Base-by-base conservation (phyloP, 2,113 vertebrate genomes). In the Perccottus glenii region DNA sequence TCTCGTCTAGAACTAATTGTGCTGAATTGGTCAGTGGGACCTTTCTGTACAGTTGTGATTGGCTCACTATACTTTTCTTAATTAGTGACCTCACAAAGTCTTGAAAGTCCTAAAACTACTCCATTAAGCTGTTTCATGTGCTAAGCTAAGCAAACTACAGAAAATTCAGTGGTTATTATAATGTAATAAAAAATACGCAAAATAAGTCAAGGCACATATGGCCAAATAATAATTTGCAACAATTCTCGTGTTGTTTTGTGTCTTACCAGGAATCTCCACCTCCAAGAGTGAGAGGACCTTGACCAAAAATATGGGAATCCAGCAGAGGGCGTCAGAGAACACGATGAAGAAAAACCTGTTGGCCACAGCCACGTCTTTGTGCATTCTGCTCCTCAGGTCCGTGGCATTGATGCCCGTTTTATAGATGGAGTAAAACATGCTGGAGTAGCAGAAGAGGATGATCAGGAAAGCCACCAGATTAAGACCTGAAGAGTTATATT, bases 281-380 rank as follows among this genome's bases (percentile, higher is more conserved):
- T 89, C 80, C 71, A 94, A 67, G 49, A 93, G 89, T 4, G 91
- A 92, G 16, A 94, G 84, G 11, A 91, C 81, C 89, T 95, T 93
- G 66, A 91, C 87, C 40, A 95, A 71, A 84, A 95, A 95, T 77
- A 93, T 91, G 27, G 81, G 81, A 71, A 96, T 94, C 95, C 96
- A 98, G 92, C 94, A 96, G 93, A 95, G 95, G 92, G 95, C 94
- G 64, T 96, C 93, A 87, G 94, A 95, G 93, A 95, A 93, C 89
- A 94, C 92, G 5, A 92, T 93, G 81, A 93, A 93, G 89, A 95
- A 95, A 77, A 93, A 93, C 51, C 92, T 60, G 60, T 89, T 94
- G 68, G 90, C 91, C 58, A 94, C 78, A 0, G 87, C 90, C 57
- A 91, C 91, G 11, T 94, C 93, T 63, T 77, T 90, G 78, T 82